A percentile compares a stretch with the other conserved stretches of the same genome.
phyloP scores from a whole-genome alignment of 2,797 vertebrate species.

The Platyrinchus mystaceus region DNA sequence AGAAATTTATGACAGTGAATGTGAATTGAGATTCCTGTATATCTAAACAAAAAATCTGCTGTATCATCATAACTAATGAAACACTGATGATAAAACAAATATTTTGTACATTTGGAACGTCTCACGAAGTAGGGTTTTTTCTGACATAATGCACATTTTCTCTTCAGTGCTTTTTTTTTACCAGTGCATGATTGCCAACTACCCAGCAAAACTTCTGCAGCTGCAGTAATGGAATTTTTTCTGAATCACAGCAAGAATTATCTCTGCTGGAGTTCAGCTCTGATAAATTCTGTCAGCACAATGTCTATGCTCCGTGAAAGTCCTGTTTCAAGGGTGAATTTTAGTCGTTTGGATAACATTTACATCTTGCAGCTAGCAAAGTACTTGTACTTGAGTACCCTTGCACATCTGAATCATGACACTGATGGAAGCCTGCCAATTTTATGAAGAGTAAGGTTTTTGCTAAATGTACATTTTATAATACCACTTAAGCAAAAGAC shows the following conservation, averaged over 20 bases:
- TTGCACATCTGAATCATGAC: background rate
- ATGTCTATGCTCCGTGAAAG: background rate
- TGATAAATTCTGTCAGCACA: background rate
- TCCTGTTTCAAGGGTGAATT: slow-evolving; percentile 22
- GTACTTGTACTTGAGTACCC: background rate
- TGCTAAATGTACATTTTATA: background rate
- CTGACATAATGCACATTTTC: background rate
- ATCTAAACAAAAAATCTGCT: background rate
- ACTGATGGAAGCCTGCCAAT: background rate
- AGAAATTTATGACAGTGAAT: background rate
- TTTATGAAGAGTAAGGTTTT: background rate
- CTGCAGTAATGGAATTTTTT: slow-evolving; percentile 8
- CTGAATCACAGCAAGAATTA: slow-evolving; percentile 23
- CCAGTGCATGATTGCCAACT: background rate
- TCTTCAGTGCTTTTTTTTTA: background rate
- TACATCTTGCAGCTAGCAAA: background rate
- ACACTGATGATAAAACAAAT: background rate
- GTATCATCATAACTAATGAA: background rate
- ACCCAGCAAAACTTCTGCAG: background rate
- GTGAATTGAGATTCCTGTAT: background rate
- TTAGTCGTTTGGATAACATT: background rate
- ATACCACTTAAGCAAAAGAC: background rate
- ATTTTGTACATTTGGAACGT: background rate
- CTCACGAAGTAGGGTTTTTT: background rate
- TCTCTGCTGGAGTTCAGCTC: slow-evolving; percentile 19